Evolutionary conservation across 2,888 invertebrate species (phyloP).

Genomic region (Sipunculus nudus): DNA sequence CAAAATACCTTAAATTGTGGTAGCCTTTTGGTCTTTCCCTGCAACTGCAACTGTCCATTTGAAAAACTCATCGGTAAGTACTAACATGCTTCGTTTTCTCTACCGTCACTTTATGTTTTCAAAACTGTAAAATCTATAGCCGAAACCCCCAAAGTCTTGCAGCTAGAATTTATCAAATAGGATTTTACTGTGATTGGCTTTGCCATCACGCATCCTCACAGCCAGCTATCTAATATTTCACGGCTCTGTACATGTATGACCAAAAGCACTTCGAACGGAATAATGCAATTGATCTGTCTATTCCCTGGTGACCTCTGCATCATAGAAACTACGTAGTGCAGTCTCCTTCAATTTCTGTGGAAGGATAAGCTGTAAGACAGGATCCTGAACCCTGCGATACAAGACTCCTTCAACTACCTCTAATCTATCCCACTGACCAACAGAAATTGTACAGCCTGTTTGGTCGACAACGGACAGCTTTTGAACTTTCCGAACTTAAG

Average conservation of each 20-base stretch:
- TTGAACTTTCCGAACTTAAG: no score
- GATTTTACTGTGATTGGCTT: neutral
- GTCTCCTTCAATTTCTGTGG: no score
- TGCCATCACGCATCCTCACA: neutral
- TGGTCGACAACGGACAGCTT: no score
- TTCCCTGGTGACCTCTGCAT: neutral
- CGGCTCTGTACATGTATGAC: neutral
- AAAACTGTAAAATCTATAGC: conserved; percentile 27
- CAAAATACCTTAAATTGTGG: conserved; percentile 28
- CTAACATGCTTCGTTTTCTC: conserved; percentile 27
- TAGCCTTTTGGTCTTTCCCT: conserved; percentile 25
- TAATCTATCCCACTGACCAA: no score
- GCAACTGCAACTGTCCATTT: conserved; percentile 28
- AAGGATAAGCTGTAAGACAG: neutral
- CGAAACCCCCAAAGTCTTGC: conserved; percentile 23
- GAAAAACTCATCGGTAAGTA: conserved; percentile 35
- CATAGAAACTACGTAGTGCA: neutral
- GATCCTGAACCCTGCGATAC: neutral
- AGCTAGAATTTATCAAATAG: conserved; percentile 12
- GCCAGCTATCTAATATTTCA: neutral
- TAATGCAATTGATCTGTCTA: neutral
- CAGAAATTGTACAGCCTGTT: no score
- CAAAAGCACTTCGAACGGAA: neutral
- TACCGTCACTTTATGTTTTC: conserved; percentile 20
- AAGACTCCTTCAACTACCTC: no score